These are phyloP conservation scores for Chaenogobius annularis DNA, from an alignment of 2,113 vertebrate genomes.

Conservation along the genomic window DNA sequence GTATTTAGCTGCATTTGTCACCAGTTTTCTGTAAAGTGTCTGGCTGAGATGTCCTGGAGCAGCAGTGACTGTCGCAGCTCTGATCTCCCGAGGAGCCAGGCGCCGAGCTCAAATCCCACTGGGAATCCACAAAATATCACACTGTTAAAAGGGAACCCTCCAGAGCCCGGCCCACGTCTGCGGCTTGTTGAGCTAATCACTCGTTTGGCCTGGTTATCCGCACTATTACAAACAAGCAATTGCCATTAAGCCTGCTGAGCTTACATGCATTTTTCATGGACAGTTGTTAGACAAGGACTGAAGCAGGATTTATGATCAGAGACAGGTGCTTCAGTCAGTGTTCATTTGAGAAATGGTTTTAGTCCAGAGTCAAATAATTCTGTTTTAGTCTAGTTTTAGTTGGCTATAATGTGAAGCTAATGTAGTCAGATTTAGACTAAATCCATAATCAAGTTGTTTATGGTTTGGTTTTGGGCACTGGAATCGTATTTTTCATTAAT, in stretches of 20 bases:
- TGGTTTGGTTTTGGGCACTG: no score
- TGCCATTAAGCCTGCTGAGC: conserved; percentile 26
- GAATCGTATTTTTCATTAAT: no score
- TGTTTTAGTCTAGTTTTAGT: background rate
- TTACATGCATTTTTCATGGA: conserved; percentile 31
- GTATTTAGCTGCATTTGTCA: conserved; percentile 23
- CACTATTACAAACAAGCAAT: conserved; percentile 34
- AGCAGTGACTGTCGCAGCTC: conserved; percentile 12
- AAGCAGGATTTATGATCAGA: conserved; percentile 1
- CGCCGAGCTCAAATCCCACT: conserved; percentile 8
- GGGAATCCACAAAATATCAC: conserved; percentile 44
- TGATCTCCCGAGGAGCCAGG: conserved; percentile 19
- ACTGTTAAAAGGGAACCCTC: conserved; percentile 30
- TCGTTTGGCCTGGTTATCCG: conserved; percentile 30
- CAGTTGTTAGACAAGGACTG: conserved; percentile 19
- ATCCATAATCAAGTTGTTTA: no score
- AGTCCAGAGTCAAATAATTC: background rate
- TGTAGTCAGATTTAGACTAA: no score
- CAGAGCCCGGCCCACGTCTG: conserved; percentile 9
- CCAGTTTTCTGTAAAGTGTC: conserved; percentile 16
- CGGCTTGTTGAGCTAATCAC: conserved; percentile 29
- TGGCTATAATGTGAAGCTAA: no score
- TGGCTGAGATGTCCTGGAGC: conserved; percentile 20
- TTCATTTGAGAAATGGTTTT: background rate
- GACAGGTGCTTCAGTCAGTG: background rate